Conservation (phyloP, 2,113 vertebrate species). For the Mus musculus region GRCm39 chr2:178161501-178162000, state of each 20-base stretch:
- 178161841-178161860: neutral
- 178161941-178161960: neutral
- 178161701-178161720: neutral
- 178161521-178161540: neutral
- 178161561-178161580: neutral
- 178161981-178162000: neutral
- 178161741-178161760: neutral
- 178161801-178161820: too few relatives aligned
- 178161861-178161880: too few relatives aligned
- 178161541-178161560: neutral
- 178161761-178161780: neutral
- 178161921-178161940: neutral
- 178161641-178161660: too few relatives aligned
- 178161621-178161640: neutral
- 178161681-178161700: neutral
- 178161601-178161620: too few relatives aligned
- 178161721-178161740: neutral
- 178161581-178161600: too few relatives aligned
- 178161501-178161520: neutral
- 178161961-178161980: neutral
- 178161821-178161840: too few relatives aligned
- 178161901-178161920: neutral
- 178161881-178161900: too few relatives aligned
- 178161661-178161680: fast-evolving
- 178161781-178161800: neutral